Base-by-base conservation (phyloP, 2,113 vertebrate genomes). In the Petaurus breviceps region DNA sequence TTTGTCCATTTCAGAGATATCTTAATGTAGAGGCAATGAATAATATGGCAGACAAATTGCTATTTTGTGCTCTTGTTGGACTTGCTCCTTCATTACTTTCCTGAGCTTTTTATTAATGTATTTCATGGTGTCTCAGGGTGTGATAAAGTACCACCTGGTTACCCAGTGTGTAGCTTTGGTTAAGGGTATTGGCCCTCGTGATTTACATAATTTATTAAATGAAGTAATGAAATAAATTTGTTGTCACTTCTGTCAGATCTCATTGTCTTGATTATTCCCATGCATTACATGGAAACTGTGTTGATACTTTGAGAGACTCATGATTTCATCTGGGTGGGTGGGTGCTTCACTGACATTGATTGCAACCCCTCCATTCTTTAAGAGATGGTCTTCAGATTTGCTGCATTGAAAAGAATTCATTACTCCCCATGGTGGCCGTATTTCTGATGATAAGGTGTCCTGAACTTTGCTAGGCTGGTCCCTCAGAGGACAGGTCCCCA, bases 71-170 rank as follows among this genome's bases (percentile, higher is more conserved):
- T 90, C 90, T 96, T 68, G 94, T 90, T 92, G 26, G 23, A 53
- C 25, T 43, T 89, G 55, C 50, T 22, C 89, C 93, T 96, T 84
- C 37, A 43, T 97, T 93, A 93, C 12, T 97, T 94, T 96, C 91
- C 95, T 92, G 51, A 92, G 93, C 94, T 95, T 90, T 95, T 55
- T 92, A 25, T 84, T 0, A 31, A 47, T 55, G n/a, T 77, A 51
- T 97, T 95, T 94, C 89, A 91, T 77, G 92, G 23, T 91, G 57
- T 52, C 53, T 50, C 51, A 43, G 52, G 91, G 43, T 55, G 77
- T 94, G 91, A 25, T 12, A 10, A 53, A 31, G 8, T 92, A 3
- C 8, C 84, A 89, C 90, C 92, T 24, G 0, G 0, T 92, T 57
- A 31, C 3, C 37, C 28, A 51, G 51, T 46, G 28, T 92, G 31